A percentile compares a stretch with the other conserved stretches of the same genome.
Conservation (phyloP, 2,888 invertebrate genomes). For the Agonopterix heracliana region DNA sequence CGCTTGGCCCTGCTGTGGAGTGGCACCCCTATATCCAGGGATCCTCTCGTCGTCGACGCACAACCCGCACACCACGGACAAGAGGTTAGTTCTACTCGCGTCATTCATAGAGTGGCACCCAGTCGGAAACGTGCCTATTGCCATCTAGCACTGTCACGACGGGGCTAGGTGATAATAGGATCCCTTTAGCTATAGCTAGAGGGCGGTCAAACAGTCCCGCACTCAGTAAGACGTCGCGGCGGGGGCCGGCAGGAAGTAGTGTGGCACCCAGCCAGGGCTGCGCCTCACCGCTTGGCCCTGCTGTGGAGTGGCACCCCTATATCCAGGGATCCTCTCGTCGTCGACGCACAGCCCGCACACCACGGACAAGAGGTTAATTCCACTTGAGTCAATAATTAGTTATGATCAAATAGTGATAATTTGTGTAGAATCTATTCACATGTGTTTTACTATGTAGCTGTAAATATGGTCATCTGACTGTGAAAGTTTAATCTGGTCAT, state of each 20-base stretch:
- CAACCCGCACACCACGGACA: conserved; percentile 81
- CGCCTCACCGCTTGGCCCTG: conserved; percentile 90
- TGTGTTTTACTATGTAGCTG: no score
- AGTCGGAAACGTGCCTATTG: no score
- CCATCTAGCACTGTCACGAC: no score
- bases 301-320: conserved; percentile 90
- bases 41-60: conserved; percentile 75
- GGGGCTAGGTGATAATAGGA: no score
- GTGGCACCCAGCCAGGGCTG: conserved; percentile 91
- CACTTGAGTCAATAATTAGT: no score
- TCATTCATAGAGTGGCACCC: not conserved
- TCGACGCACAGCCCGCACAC: conserved; percentile 78
- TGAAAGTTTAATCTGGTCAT: no score
- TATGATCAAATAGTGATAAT: no score
- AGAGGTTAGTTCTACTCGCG: conserved; percentile 58
- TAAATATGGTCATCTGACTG: no score
- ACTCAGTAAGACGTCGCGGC: conserved; percentile 85
- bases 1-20: conserved; percentile 91
- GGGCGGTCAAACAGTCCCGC: conserved; percentile 87
- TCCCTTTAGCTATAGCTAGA: no score
- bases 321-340: conserved; percentile 67
- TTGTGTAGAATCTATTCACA: no score
- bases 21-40: conserved; percentile 81
- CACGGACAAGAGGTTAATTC: conserved; percentile 79
- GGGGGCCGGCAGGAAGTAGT: conserved; percentile 85